These are phyloP conservation scores for Limanda limanda DNA, from an alignment of 2,113 vertebrate species.

Conservation along the genomic window DNA sequence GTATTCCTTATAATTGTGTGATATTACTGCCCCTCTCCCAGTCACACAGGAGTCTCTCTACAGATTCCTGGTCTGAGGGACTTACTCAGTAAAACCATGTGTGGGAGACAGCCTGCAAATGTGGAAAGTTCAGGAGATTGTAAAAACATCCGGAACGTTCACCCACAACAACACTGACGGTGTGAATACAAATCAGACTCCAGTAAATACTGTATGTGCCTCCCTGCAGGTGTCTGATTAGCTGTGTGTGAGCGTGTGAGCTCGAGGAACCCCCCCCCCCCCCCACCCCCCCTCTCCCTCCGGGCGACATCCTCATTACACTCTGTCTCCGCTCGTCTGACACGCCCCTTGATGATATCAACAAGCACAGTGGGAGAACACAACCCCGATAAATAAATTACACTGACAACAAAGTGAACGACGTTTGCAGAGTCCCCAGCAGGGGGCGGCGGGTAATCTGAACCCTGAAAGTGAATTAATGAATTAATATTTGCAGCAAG, in stretches of 20 bases:
- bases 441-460: slow-evolving; percentile 11
- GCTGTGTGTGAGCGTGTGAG: background rate
- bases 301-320: slow-evolving; percentile 36
- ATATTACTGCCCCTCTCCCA: background rate
- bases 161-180: too few species aligned
- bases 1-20: background rate
- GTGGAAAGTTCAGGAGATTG: too few species aligned
- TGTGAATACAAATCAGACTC: too few species aligned
- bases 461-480: slow-evolving; percentile 23
- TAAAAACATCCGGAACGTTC: too few species aligned
- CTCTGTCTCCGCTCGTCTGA: background rate
- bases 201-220: too few species aligned
- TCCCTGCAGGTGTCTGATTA: too few species aligned
- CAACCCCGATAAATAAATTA: slow-evolving; percentile 25
- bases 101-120: too few species aligned
- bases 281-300: slow-evolving; percentile 19
- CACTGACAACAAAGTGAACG: slow-evolving; percentile 30
- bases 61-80: too few species aligned
- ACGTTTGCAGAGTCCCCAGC: slow-evolving; percentile 35
- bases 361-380: slow-evolving; percentile 44
- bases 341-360: slow-evolving; percentile 36
- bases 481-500: background rate
- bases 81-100: background rate
- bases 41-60: background rate
- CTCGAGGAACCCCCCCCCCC: too few species aligned